phyloP scores from a whole-genome alignment of 2,113 vertebrate genomes.

The Ia io region DNA sequence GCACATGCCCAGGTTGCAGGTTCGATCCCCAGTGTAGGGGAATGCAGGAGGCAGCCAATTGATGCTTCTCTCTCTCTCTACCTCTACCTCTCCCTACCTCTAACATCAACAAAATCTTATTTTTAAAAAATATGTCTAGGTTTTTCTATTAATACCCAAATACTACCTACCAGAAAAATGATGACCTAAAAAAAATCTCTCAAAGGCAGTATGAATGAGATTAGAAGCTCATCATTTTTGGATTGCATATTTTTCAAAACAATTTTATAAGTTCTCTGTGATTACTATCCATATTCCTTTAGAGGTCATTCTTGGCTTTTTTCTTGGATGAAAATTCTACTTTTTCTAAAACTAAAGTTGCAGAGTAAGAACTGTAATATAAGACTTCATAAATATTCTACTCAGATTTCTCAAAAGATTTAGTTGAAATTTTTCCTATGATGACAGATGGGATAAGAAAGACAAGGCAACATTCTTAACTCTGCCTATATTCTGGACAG shows the following conservation, averaged over 20 bases:
- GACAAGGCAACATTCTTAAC: constrained; percentile 40
- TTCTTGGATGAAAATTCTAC: neutral
- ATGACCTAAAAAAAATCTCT: neutral
- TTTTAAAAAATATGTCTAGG: neutral
- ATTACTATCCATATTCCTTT: neutral
- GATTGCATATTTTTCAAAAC: neutral
- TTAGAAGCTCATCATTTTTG: neutral
- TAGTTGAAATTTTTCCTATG: constrained; percentile 58
- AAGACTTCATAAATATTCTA: constrained; percentile 63
- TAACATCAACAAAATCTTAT: neutral
- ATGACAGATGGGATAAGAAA: constrained; percentile 49
- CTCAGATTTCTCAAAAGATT: constrained; percentile 49
- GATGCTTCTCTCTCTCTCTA: neutral
- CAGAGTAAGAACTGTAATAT: constrained; percentile 15
- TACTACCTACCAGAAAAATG: neutral
- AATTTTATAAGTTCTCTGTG: neutral
- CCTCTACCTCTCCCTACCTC: neutral
- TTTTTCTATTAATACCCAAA: neutral
- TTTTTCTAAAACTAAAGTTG: constrained; percentile 33
- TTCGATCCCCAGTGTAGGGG: neutral
- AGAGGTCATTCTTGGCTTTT: neutral
- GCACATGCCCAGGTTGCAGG: neutral
- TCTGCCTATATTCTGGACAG: neutral
- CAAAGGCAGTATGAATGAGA: neutral
- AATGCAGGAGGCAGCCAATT: neutral